phyloP scores from a whole-genome alignment of 1,140 invertebrate species.

The Trichomalopsis sarcophagae region DNA sequence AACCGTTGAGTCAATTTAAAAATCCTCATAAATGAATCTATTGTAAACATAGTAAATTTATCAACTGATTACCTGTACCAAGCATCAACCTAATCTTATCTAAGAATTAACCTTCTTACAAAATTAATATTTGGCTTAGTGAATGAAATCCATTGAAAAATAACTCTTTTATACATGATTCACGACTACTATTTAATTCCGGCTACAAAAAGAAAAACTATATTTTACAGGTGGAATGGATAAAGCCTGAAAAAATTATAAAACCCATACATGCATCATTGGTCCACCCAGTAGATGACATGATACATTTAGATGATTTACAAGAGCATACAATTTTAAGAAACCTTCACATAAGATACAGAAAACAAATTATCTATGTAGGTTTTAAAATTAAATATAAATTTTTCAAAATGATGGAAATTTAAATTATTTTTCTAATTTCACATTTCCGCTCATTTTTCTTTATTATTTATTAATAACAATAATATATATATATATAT shows the following conservation, averaged over 20 bases:
- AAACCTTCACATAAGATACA: conserved; percentile 97
- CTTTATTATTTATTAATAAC: too few relatives aligned
- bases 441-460: too few relatives aligned
- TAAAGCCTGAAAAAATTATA: conserved; percentile 92
- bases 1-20: not conserved
- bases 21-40: not conserved
- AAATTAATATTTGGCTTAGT: not conserved
- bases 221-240: conserved; percentile 87
- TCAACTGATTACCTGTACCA: not conserved
- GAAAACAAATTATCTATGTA: conserved; percentile 98
- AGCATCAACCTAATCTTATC: not conserved
- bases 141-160: not conserved
- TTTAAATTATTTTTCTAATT: not conserved
- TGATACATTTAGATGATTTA: conserved; percentile 98
- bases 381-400: conserved; percentile 70
- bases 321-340: conserved; percentile 97
- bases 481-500: not conserved
- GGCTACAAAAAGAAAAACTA: not conserved
- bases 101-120: not conserved
- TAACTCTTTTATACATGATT: too few relatives aligned
- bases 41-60: not conserved
- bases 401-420: not conserved
- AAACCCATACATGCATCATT: conserved; percentile 98
- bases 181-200: too few relatives aligned
- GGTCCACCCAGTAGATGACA: conserved; percentile 97